Percentiles rank a stretch among this genome's conserved stretches.
Conservation (phyloP, 2,113 vertebrate species). For the Arizona elegans region DNA sequence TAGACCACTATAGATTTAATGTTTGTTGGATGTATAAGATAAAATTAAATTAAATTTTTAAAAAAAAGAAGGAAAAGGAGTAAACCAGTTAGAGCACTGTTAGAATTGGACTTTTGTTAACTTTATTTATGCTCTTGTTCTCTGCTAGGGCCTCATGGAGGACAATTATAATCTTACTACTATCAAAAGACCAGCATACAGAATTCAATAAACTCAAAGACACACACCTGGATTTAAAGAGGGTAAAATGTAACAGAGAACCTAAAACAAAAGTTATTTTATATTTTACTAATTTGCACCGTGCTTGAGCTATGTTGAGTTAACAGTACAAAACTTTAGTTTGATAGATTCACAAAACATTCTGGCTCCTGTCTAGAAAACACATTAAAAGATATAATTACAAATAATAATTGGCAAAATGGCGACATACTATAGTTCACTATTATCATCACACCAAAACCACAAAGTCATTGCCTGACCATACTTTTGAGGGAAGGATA, state of each 20-base stretch:
- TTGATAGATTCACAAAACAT: neutral
- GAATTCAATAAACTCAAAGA: neutral
- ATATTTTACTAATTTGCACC: neutral
- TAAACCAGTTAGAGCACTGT: neutral
- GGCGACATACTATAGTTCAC: neutral
- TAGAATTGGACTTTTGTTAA: neutral
- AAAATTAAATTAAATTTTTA: no score
- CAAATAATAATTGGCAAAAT: neutral
- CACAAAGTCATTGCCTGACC: neutral
- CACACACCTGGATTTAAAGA: neutral
- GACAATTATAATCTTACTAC: neutral
- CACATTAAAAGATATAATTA: neutral
- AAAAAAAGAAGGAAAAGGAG: neutral
- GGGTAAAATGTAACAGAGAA: neutral
- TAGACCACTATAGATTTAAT: no score
- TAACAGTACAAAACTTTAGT: neutral
- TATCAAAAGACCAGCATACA: neutral
- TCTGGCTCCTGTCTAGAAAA: neutral
- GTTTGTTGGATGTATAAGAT: no score
- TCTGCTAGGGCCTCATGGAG: neutral
- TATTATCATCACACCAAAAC: neutral
- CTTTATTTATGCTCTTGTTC: neutral
- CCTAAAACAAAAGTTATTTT: neutral
- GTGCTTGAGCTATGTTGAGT: neutral
- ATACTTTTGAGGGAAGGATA: neutral